Evolutionary conservation across 2,888 invertebrate species (phyloP), one percentile per base, ranked within the genome.

Genomic region (Xiphydria camelus): DNA sequence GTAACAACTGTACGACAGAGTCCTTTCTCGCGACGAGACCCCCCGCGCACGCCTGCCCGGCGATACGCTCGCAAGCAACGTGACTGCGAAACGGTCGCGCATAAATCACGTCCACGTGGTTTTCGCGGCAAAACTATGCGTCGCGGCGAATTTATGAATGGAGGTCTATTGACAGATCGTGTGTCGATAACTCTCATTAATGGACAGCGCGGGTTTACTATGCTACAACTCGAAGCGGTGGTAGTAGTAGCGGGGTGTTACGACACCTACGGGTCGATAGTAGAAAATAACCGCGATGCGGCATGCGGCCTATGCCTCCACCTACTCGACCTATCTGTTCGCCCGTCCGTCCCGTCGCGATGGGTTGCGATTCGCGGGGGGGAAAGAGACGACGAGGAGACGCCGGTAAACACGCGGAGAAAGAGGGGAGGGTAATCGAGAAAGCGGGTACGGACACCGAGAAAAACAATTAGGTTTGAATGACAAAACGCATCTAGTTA

Each of bases 111-210:
- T 38, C 40, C 62, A 63, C 61, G 66, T 64, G 59, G 59, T 64
- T 64, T 62, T 57, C 58, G 57, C 53, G 56, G 57, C 61, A 59
- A 57, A 64, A 62, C 63, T 60, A 55, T 62, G 55, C 59, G 57
- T 55, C 49, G 36, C 31, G 48, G 57, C 58, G 60, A 62, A 62
- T 66, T 63, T 64, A 66, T 64, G 64, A 66, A 66, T 66, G 65
- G 59, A 58, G 57, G 60, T 59, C 64, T 66, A 69, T 67, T 64
- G 68, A 66, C 64, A 63, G 63, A 67, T 69, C 61, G 62, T 53
- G 57, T 56, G 56, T 62, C 62, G 64, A 66, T 54, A 61, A 60
- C 61, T 61, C 58, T 61, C 57, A 59, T 64, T 64, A 64, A 64
- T 62, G 62, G 58, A 47, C 57, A 52, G 54, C 53, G 54, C 6